Percentiles rank a stretch among this genome's conserved stretches.
These are phyloP conservation scores for Machimus rusticus DNA, from an alignment of 2,888 invertebrate species.

Conservation along the genomic window DNA sequence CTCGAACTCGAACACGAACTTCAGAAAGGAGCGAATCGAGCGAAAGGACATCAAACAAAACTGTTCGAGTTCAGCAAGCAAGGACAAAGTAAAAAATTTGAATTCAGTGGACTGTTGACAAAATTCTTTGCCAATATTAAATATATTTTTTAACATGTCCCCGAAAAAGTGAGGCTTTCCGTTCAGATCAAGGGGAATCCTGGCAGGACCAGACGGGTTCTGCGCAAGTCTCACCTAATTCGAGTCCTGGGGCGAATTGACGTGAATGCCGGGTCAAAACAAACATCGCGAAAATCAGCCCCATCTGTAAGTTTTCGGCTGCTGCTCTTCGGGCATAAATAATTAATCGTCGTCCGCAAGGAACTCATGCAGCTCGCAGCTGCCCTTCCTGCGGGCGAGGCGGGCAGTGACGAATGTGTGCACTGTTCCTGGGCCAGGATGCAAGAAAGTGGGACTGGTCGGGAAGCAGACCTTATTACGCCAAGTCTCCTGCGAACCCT, in stretches of 20 bases:
- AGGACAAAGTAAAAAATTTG: neutral
- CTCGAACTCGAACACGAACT: neutral
- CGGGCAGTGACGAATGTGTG: neutral
- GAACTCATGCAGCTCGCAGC: neutral
- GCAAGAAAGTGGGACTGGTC: neutral
- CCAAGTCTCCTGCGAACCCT: neutral
- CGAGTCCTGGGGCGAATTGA: neutral
- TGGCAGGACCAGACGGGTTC: neutral
- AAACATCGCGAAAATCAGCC: slow-evolving; percentile 2
- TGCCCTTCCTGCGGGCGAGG: neutral
- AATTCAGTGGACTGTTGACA: neutral
- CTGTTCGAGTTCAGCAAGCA: neutral
- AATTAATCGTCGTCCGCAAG: slow-evolving; percentile 4
- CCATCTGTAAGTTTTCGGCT: slow-evolving; percentile 9
- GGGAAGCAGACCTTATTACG: neutral
- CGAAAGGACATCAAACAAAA: neutral
- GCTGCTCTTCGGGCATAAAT: neutral
- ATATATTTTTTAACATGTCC: neutral
- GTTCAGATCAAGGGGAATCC: neutral
- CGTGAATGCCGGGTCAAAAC: slow-evolving; percentile 5
- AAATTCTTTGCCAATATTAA: neutral
- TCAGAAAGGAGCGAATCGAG: neutral
- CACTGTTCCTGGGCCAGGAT: neutral
- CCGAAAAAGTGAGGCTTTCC: neutral
- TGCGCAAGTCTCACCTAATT: slow-evolving; percentile 32